Evolutionary conservation across 2,797 vertebrate species (phyloP).

Genomic region (Melanotaenia nigrans): DNA sequence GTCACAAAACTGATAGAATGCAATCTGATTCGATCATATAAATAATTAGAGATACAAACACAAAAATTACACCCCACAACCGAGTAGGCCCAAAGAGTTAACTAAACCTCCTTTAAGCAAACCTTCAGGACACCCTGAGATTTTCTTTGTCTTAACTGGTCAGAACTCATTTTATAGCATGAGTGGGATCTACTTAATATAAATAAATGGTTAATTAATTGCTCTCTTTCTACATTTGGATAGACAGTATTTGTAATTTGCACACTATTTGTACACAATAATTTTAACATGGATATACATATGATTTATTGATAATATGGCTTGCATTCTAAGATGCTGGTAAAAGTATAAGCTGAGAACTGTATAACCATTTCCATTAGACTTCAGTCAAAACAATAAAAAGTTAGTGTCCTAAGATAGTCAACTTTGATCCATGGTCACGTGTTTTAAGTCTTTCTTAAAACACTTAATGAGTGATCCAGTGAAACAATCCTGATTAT

Average conservation of each 20-base stretch:
- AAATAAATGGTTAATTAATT: not conserved
- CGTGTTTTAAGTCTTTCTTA: conserved; percentile 15
- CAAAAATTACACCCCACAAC: not conserved
- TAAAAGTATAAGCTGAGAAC: not conserved
- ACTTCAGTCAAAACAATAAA: conserved; percentile 12
- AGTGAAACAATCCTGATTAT: conserved; percentile 14
- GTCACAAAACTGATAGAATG: not conserved
- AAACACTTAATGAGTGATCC: not conserved
- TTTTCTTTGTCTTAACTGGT: too few relatives aligned
- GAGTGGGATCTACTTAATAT: too few relatives aligned
- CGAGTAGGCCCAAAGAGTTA: not conserved
- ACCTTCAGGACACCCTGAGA: not conserved
- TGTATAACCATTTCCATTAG: conserved; percentile 9
- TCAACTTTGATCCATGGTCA: conserved; percentile 11
- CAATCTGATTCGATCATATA: not conserved
- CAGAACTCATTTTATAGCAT: too few relatives aligned
- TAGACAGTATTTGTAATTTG: not conserved
- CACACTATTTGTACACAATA: not conserved
- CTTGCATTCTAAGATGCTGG: not conserved
- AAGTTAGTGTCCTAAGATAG: not conserved
- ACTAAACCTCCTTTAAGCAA: not conserved
- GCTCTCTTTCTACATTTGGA: not conserved
- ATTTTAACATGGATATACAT: conserved; percentile 2
- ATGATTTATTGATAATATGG: not conserved
- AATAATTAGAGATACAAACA: not conserved